Percentiles rank a stretch among this genome's conserved stretches.
Conservation (phyloP, 2,113 vertebrate species). For the Anser cygnoides region DNA sequence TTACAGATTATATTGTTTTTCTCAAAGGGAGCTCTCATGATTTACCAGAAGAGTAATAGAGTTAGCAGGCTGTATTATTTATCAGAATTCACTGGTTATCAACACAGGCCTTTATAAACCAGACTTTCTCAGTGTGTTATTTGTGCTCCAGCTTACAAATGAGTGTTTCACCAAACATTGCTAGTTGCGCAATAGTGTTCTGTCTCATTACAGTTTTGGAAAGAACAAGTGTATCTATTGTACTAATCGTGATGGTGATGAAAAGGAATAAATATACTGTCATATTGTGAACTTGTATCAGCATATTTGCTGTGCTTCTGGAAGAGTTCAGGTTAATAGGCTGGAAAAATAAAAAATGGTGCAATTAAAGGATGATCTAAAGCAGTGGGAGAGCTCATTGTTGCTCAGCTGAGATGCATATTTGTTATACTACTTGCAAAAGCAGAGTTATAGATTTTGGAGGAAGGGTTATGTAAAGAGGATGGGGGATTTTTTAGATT, state of each 20-base stretch:
- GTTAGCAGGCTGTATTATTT: background rate
- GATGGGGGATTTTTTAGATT: background rate
- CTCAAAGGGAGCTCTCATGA: background rate
- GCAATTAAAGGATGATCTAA: background rate
- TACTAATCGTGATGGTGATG: background rate
- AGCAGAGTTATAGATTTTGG: background rate
- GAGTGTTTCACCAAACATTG: background rate
- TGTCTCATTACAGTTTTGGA: background rate
- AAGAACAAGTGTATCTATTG: background rate
- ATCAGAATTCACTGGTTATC: background rate
- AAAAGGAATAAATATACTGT: background rate
- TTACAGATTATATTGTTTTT: conserved; percentile 46
- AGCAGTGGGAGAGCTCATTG: background rate
- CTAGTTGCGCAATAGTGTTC: background rate
- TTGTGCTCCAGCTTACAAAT: background rate
- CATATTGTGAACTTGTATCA: background rate
- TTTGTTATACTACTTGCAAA: background rate
- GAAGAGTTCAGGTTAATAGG: background rate
- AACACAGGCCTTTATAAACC: background rate
- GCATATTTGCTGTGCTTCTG: background rate
- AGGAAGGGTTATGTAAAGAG: background rate
- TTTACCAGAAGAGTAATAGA: conserved; percentile 22
- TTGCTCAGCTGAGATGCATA: background rate
- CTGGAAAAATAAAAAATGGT: background rate
- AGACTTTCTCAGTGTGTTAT: background rate